phyloP scores from a whole-genome alignment of 2,888 invertebrate species.

The Seladonia tumulorum region DNA sequence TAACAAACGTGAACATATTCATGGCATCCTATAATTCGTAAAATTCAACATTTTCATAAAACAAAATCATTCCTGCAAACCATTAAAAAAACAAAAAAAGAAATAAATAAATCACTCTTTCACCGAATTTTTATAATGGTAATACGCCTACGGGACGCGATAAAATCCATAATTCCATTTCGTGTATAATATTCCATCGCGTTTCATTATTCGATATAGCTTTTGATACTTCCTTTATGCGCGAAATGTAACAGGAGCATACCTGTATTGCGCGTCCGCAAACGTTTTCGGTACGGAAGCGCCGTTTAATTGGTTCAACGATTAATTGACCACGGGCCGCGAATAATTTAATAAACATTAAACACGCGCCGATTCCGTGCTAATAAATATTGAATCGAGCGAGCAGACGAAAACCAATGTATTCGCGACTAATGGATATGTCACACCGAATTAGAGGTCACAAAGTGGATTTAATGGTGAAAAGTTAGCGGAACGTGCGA shows the following conservation, averaged over 20 bases:
- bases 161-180: background rate
- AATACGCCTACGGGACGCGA: background rate
- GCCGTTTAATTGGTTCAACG: slow-evolving; percentile 2
- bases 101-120: background rate
- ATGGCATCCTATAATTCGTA: background rate
- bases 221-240: background rate
- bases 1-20: background rate
- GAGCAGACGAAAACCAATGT: slow-evolving; percentile 2
- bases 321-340: slow-evolving; percentile 12
- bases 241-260: background rate
- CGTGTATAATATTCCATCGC: background rate
- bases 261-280: background rate
- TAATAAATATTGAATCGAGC: slow-evolving; percentile 11
- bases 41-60: background rate
- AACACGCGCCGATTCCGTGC: background rate
- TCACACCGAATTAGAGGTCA: background rate
- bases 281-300: background rate
- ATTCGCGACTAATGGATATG: background rate
- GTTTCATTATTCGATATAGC: background rate
- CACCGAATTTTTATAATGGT: background rate
- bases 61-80: background rate
- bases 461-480: background rate
- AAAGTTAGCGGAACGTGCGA: background rate
- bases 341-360: slow-evolving; percentile 4
- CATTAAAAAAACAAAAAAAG: background rate